Base-by-base conservation (phyloP, 2,888 invertebrate species). In the Andricus quercusramuli region DNA sequence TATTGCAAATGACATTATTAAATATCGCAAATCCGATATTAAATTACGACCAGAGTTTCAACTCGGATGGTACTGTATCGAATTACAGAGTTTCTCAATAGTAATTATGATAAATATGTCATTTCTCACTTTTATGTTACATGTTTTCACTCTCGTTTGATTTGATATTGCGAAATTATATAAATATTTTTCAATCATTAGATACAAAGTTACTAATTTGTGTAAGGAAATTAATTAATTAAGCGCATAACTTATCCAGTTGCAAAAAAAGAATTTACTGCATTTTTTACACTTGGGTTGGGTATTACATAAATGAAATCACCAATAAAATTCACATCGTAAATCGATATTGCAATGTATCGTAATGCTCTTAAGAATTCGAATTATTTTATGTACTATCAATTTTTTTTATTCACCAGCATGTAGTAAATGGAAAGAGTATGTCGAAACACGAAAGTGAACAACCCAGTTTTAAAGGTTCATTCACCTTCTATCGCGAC, bases 11-110 rank as follows among this genome's bases (percentile, higher is more conserved):
- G 47, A 47, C 70, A 70, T 70, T 70, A 68, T 44, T 13, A 68
- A 13, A 68, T 68, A 70, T 70, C 47, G 51, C 51, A 47, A 70
- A 70, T 70, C 70, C 44, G 47, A 70, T 70, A 70, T 70, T 70
- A 51, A 47, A 70, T 70, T 51, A 70, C 70, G 15, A 68, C 44
- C 68, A 17, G 70, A 44, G 70, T 47, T 47, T 70, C 47, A 70
- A 70, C 70, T 70, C 44, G 47, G 47, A 70, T 70, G 70, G 44
- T 44, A 70, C 68, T 68, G 25, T 68, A 68, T 68, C 41, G 22
- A 68, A 68, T 68, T 68, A 44, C 68, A 41, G 22, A 67, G 68
- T 47, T 44, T 68, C 22, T 68, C 68, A 68, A 68, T 68, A 47
- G 47, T 47, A n/a, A n/a, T 56, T 56, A 56, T 1, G n/a, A 2